Conservation (phyloP, 2,113 vertebrate species). For the Eulemur macaco region DNA sequence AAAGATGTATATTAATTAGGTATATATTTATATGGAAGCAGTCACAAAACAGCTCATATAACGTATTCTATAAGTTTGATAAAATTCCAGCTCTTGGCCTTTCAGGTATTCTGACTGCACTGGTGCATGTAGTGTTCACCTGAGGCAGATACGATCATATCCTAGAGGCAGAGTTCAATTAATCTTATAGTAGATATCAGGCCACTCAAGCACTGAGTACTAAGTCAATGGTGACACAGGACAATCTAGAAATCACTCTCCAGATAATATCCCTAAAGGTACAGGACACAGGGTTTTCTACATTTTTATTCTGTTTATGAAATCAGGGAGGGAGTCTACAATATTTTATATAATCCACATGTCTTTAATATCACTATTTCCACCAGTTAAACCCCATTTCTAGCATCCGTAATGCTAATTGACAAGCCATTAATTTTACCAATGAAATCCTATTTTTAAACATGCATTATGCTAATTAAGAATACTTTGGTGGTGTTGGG, state of each 20-base stretch:
- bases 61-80: background rate
- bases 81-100: background rate
- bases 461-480: conserved; percentile 20
- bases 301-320: background rate
- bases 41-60: background rate
- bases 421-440: conserved; percentile 15
- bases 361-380: conserved; percentile 11
- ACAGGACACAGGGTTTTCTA: background rate
- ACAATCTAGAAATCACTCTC: background rate
- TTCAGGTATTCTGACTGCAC: background rate
- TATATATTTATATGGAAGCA: background rate
- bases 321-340: background rate
- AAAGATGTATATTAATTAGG: background rate
- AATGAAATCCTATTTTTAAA: conserved; percentile 28
- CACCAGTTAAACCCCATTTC: background rate
- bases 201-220: background rate
- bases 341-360: background rate
- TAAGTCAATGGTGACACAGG: background rate
- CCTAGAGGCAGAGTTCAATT: background rate
- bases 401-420: conserved; percentile 3
- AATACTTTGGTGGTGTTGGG: background rate
- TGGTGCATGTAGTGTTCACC: background rate
- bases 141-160: background rate
- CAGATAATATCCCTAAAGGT: background rate
- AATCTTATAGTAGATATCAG: background rate